phyloP scores from a whole-genome alignment of 2,113 vertebrate genomes.

The Sakesphorus luctuosus region DNA sequence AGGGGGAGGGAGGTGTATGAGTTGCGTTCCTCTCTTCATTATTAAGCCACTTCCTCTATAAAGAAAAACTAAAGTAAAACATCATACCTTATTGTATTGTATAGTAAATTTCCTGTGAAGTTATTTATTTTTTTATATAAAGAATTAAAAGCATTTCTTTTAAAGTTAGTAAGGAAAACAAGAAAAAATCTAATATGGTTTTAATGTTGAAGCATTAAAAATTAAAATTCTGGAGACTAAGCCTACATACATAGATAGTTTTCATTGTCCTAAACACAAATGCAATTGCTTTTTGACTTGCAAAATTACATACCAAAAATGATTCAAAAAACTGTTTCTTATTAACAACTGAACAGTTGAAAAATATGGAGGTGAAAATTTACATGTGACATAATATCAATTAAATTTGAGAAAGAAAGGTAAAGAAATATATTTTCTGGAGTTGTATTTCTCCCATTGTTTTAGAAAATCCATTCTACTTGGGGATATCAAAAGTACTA shows the following conservation, averaged over 20 bases:
- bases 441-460: neutral
- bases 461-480: neutral
- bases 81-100: neutral
- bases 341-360: neutral
- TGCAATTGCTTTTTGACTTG: neutral
- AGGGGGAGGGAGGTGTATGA: fast-evolving
- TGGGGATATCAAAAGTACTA: neutral
- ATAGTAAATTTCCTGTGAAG: neutral
- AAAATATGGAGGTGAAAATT: neutral
- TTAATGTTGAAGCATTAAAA: neutral
- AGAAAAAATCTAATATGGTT: neutral
- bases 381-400: neutral
- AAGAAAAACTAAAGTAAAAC: neutral
- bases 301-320: neutral
- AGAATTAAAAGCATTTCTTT: neutral
- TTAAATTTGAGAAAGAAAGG: neutral
- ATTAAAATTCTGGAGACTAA: neutral
- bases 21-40: neutral
- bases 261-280: neutral
- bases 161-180: neutral
- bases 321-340: neutral
- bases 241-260: neutral
- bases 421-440: neutral
- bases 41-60: neutral
- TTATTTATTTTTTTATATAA: neutral